Evolutionary conservation across 2,888 invertebrate species (phyloP).

Genomic region (Masnerella sp.): DNA sequence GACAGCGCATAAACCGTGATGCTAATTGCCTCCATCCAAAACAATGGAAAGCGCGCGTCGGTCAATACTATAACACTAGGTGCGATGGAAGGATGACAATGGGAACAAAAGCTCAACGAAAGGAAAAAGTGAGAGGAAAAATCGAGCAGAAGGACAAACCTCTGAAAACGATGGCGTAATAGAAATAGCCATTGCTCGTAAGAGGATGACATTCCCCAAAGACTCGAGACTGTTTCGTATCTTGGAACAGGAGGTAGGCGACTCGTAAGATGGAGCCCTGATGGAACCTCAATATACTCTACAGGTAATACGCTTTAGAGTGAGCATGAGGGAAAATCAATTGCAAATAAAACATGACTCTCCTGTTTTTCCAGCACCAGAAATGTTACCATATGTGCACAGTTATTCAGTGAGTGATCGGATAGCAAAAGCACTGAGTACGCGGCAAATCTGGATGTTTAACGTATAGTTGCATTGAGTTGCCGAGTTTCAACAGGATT

Average conservation of each 20-base stretch:
- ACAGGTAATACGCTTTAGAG: conserved; percentile 35
- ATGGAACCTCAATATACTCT: conserved; percentile 34
- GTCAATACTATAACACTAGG: conserved; percentile 40
- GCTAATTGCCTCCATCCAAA: conserved; percentile 49
- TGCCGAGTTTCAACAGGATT: too few relatives aligned
- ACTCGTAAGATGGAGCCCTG: conserved; percentile 43
- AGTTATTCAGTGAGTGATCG: too few relatives aligned
- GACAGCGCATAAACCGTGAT: conserved; percentile 35
- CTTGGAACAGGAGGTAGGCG: conserved; percentile 43
- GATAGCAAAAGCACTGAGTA: too few relatives aligned
- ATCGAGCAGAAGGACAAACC: conserved; percentile 30
- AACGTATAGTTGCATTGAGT: too few relatives aligned
- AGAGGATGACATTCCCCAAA: conserved; percentile 56
- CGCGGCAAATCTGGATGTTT: too few relatives aligned
- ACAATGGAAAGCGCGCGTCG: conserved; percentile 43
- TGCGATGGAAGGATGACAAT: conserved; percentile 40
- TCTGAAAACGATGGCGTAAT: conserved; percentile 52
- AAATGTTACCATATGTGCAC: too few relatives aligned
- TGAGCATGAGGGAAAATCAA: conserved; percentile 48
- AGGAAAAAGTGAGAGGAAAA: conserved; percentile 24
- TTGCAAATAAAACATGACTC: conserved; percentile 16
- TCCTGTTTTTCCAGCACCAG: conserved; percentile 2
- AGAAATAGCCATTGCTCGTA: conserved; percentile 55
- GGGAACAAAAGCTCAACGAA: conserved; percentile 39
- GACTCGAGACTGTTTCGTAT: conserved; percentile 49